Base-by-base conservation (phyloP, 2,888 invertebrate genomes). In the Macrostomum cliftonense region DNA sequence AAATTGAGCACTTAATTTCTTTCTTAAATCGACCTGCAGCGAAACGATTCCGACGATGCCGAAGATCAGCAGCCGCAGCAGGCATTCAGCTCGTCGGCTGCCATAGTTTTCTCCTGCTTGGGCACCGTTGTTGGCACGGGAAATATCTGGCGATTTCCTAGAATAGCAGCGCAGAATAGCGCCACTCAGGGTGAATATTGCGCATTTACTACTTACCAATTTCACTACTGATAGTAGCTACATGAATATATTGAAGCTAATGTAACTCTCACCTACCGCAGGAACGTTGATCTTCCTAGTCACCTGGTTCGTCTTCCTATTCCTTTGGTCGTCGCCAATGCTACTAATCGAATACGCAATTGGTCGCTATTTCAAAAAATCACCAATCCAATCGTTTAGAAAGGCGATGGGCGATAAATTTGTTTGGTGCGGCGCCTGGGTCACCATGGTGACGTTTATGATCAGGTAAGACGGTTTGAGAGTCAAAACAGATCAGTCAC, bases 71-170 rank as follows among this genome's bases (percentile, higher is more conserved):
- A 45, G 39, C 17, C 17, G n/a, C 17, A 7, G 11, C 13, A 45
- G 45, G 28, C 28, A 9, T 51, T 51, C 37, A 43, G 43, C 14
- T 53, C 43, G 12, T 17, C 43, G 5, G 19, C 44, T 16, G 51
- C 49, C 5, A 46, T 51, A 9, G 43, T 51, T 12, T 37, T 61
- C 39, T 60, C 63, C n/a, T 63, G 62, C 45, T 55, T 65, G 46
- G 65, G 64, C 2, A 61, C 62, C 53, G 60, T 64, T 36, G 59
- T 64, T 0, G 65, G 65, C 1, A 64, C 65, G 5, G 65, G 64
- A 38, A 65, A 65, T 51, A 61, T 65, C 28, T 65, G 65, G 65
- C 53, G 65, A 14, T 65, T 64, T 47, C 63, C 64, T 0, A 55
- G 64, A 40, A 61, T 65, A 37, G 59, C 62, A 2, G 64, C 65